Base-by-base conservation (phyloP, 2,113 vertebrate genomes). In the Lycocorax pyrrhopterus region DNA sequence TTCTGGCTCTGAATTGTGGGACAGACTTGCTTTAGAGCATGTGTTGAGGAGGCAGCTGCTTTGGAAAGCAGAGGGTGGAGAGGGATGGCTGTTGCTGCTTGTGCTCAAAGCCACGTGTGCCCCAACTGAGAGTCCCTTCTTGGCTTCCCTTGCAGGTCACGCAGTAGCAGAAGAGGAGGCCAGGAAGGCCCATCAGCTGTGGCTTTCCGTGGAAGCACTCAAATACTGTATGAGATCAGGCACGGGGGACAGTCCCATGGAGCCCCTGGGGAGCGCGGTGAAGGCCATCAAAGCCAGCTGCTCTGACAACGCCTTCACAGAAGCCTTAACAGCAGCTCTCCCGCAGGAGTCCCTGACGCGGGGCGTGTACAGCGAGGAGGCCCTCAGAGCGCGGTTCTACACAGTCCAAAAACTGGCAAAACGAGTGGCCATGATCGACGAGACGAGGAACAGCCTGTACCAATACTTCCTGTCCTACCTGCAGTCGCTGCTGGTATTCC, bases 381-480 rank as follows among this genome's bases (percentile, higher is more conserved):
- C 99, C 5, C 98, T 99, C 22, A 94, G 99, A 6, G 98, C 98
- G 0, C 99, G 98, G 2, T 99, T 99, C 97, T 85, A 98, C 92
- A 84, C 94, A 1, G 98, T 99, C 52, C 98, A 99, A 23, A 98
- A 98, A 37, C 96, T 99, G 93, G 99, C 97, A 5, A 98, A 98
- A 13, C 98, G 98, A 10, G 99, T 99, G 13, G 99, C 99, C 2
- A 98, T 99, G 91, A 98, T 99, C 1, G 99, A 99, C 1, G 99
- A 99, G 92, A 98, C 99, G 0, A 98, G 98, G 76, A 99, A 99
- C 98, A 99, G 99, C 96, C 89, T 99, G 43, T 99, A 99, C 90
- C 99, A 99, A 12, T 99, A 99, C 94, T 99, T 99, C 96, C 97
- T 99, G 51, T 99, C 99, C 9, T 99, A 99, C 94, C 62, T 99